These are phyloP conservation scores for Diadumene lineata DNA, from an alignment of 92 coral and sea anemone genomes.

Conservation along the genomic window DNA sequence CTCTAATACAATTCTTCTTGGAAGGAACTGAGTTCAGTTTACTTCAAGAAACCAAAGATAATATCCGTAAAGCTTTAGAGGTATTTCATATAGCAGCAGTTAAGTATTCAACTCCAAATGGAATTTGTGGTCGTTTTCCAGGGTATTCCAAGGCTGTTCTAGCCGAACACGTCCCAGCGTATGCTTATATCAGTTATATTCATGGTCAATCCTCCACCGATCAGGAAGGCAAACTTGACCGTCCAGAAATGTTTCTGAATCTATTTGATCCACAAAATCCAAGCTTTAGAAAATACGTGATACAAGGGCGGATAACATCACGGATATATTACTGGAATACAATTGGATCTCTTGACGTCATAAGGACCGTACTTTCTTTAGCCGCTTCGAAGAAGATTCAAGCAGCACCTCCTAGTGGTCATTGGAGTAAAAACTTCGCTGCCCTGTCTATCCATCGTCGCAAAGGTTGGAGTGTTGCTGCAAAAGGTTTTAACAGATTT, in stretches of 20 bases:
- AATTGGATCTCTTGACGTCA: conserved; percentile 37
- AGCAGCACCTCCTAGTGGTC: conserved; percentile 60
- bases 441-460: conserved; percentile 52
- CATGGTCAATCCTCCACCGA: neutral
- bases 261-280: conserved; percentile 21
- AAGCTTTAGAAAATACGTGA: conserved; percentile 3
- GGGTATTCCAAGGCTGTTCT: conserved; percentile 25
- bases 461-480: conserved; percentile 52
- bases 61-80: conserved; percentile 39
- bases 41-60: conserved; percentile 13
- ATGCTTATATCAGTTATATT: conserved; percentile 26
- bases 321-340: conserved; percentile 44
- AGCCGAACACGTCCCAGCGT: conserved; percentile 27
- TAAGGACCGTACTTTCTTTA: conserved; percentile 13
- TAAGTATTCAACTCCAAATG: conserved; percentile 48
- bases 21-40: conserved; percentile 34
- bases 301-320: conserved; percentile 20
- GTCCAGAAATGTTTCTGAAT: conserved; percentile 22
- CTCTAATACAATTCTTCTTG: conserved; percentile 34
- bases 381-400: too few species aligned
- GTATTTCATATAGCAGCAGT: conserved; percentile 42
- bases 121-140: conserved; percentile 53
- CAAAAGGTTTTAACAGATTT: conserved; percentile 54
- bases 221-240: too few species aligned
- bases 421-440: conserved; percentile 56